A percentile compares a stretch with the other conserved stretches of the same genome.
phyloP scores from a whole-genome alignment of 2,888 invertebrate genomes.

The Craniophora ligustri region DNA sequence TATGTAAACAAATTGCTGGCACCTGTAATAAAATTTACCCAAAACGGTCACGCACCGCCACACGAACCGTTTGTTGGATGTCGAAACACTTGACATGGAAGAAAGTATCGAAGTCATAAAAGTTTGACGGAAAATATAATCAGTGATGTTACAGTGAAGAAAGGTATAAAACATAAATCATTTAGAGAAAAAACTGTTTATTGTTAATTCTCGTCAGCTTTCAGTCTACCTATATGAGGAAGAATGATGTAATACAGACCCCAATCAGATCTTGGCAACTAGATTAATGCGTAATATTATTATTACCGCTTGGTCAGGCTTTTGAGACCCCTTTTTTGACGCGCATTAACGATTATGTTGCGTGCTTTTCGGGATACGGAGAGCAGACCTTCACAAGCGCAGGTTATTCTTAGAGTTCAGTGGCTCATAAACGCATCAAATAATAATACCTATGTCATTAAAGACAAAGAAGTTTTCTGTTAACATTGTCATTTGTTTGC shows the following conservation, averaged over 20 bases:
- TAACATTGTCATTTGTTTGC: conserved; percentile 58
- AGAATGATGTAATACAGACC: too few relatives aligned
- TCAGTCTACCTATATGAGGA: too few relatives aligned
- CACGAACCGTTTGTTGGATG: conserved; percentile 42
- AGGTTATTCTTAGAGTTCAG: too few relatives aligned
- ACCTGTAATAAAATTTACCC: conserved; percentile 51
- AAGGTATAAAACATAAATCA: conserved; percentile 1
- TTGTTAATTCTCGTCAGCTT: too few relatives aligned
- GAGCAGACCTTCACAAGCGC: too few relatives aligned
- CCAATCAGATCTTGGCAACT: too few relatives aligned
- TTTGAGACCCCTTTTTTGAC: too few relatives aligned
- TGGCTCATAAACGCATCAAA: conserved; percentile 22
- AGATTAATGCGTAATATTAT: too few relatives aligned
- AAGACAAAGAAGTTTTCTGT: conserved; percentile 55
- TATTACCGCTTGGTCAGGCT: too few relatives aligned
- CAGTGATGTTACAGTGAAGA: conserved; percentile 7
- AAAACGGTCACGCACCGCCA: conserved; percentile 48
- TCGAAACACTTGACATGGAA: conserved; percentile 45
- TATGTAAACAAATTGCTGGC: conserved; percentile 48
- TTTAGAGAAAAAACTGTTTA: background rate
- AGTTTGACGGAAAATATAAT: conserved; percentile 7
- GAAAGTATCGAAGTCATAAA: conserved; percentile 21
- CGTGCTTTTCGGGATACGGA: too few relatives aligned
- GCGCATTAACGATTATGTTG: too few relatives aligned
- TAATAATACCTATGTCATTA: conserved; percentile 34